Evolutionary conservation across 2,888 invertebrate species (phyloP).

Genomic region (Meganola albula): DNA sequence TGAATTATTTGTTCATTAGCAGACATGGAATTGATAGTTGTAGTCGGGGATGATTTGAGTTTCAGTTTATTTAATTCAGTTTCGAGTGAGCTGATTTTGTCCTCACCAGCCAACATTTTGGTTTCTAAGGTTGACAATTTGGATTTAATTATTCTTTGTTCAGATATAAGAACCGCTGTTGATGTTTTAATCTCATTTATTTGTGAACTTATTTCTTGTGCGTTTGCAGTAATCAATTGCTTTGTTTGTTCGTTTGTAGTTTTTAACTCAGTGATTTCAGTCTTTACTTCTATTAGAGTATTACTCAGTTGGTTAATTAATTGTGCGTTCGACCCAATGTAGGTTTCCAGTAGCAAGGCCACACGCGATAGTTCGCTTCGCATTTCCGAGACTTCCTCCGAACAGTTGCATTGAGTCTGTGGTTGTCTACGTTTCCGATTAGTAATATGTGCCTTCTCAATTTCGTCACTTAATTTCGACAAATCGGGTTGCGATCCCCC

Average conservation of each 20-base stretch:
- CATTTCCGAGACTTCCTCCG: constrained; percentile 2
- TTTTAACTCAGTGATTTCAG: constrained; percentile 1
- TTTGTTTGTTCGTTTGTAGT: constrained; percentile 6
- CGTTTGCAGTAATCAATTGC: constrained; percentile 1
- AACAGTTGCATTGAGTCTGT: constrained; percentile 1
- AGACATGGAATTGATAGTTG: neutral
- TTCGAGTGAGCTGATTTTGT: constrained; percentile 5
- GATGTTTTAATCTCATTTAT: constrained; percentile 3
- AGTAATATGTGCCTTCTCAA: constrained; percentile 2
- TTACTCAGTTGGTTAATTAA: constrained; percentile 3
- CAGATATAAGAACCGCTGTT: constrained; percentile 1
- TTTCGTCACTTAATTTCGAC: constrained; percentile 5
- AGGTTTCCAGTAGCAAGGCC: constrained; percentile 4
- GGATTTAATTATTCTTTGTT: constrained; percentile 3
- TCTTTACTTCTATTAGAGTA: constrained; percentile 2
- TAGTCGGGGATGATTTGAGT: constrained; percentile 1
- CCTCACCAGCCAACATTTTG: too few relatives aligned
- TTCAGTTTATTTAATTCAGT: neutral
- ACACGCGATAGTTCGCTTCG: constrained; percentile 6
- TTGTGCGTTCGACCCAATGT: constrained; percentile 6
- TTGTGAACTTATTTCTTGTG: constrained; percentile 4
- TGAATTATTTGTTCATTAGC: constrained; percentile 7
- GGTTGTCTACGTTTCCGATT: constrained; percentile 4
- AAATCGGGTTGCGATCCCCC: constrained; percentile 5
- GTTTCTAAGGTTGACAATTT: constrained; percentile 1